Percentiles rank a stretch among this genome's conserved stretches.
phyloP scores from a whole-genome alignment of 2,888 invertebrate genomes.

The Catotricha subobsoleta region DNA sequence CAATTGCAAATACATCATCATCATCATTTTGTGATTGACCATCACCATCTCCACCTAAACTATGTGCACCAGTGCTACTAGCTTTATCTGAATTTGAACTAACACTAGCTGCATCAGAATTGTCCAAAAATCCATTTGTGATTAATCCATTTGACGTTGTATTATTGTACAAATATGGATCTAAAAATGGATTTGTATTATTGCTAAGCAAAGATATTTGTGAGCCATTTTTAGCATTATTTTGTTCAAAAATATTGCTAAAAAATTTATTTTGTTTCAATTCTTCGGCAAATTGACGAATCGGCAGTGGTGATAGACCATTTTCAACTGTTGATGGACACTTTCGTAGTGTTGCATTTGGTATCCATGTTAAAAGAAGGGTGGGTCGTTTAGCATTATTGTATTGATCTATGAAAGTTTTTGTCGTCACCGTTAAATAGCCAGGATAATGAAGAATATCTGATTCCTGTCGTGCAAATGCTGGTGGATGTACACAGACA shows the following conservation, averaged over 20 bases:
- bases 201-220: constrained; percentile 7
- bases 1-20: constrained; percentile 13
- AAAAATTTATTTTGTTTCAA: constrained; percentile 8
- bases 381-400: constrained; percentile 62
- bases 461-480: constrained; percentile 59
- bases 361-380: constrained; percentile 84
- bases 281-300: constrained; percentile 9
- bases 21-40: constrained; percentile 10
- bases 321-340: constrained; percentile 56
- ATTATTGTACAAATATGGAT: constrained; percentile 26
- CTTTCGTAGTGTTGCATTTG: constrained; percentile 72
- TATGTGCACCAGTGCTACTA: constrained; percentile 13
- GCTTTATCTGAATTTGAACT: constrained; percentile 34
- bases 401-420: constrained; percentile 58
- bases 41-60: constrained; percentile 10
- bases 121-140: too few species aligned
- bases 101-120: constrained; percentile 35
- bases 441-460: constrained; percentile 81
- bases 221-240: constrained; percentile 6
- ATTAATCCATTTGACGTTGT: constrained; percentile 12
- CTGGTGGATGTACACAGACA: constrained; percentile 91
- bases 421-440: constrained; percentile 75
- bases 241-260: constrained; percentile 2
- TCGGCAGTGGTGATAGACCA: neutral
- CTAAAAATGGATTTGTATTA: constrained; percentile 31